Evolutionary conservation across 2,113 vertebrate species (phyloP), one percentile per base, ranked within the genome.

Genomic region (Pagrus major): DNA sequence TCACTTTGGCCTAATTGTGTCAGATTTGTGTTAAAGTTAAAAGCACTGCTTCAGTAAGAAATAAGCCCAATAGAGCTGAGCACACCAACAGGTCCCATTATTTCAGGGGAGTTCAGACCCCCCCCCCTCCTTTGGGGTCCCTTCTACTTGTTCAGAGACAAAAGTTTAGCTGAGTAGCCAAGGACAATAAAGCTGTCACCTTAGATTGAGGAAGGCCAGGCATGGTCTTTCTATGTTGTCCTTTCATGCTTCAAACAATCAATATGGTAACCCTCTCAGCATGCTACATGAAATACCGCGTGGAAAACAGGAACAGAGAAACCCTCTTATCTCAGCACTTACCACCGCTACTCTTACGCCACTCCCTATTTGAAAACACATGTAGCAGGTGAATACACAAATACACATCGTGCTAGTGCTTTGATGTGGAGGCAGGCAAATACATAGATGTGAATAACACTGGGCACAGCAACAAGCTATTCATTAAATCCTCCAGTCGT

Each of bases 181-280:
- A 86, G 86, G 63, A 94, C 90, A 90, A 92, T 91, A 83, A 89
- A 89, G 66, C 88, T 89, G 91, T 90, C 93, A 84, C 72, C 85
- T 92, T 83, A 54, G 67, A 91, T 92, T 70, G 86, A 83, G 78
- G 66, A 81, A 83, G 76, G 66, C 49, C 82, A 60, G 58, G 51
- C 60, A 4, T 60, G 59, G 58, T 74, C 71, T 71, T 71, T 87
- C 65, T 66, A 5, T 66, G 68, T 85, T 41, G 16, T 80, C 69
- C 76, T 88, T 88, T 83, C 46, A 78, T 73, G 73, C 72, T 77
- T 69, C 27, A 6, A 70, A 88, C 74, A 85, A 85, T 73, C 76
- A 80, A 71, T 74, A 81, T 58, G 25, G 73, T 71, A 59, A 61
- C 58, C 16, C 21, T 80, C 87, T 54, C 83, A 86, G 86, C 78